Evolutionary conservation across 2,113 vertebrate genomes (phyloP), one percentile per base, ranked within the genome.

Genomic region (Motacilla alba): DNA sequence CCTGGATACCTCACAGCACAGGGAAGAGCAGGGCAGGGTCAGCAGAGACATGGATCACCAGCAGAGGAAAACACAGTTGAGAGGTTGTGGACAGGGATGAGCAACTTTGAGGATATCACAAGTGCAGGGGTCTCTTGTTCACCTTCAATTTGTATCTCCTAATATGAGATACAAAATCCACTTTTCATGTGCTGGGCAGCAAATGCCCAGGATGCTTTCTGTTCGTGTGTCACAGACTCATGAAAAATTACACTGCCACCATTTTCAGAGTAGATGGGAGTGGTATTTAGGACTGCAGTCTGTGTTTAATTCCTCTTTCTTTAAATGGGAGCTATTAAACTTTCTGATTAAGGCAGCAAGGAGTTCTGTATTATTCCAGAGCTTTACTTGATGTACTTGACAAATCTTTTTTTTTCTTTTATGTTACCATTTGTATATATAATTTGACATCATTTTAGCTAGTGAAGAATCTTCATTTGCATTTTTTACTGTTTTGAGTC

Each of bases 281-380:
- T n/a, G 12, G 20, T 64, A 47, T 74, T 82, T 88, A 90, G 63
- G 58, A 31, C 24, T 56, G 31, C 27, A 19, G 19, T 66, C 39
- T 82, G 60, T 47, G 66, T 96, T 83, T 87, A 64, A 64, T 49
- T 85, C 56, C 16, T 37, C 27, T 52, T 84, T 72, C 24, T 95
- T 94, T 82, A 93, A 89, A 89, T 50, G 41, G 28, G 79, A 85
- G 66, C 55, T 62, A 53, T 95, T 87, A 84, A 82, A 87, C 27
- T 68, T 84, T 50, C 62, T 28, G 35, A 86, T 77, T 80, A 55
- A 89, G 44, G 53, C 67, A 79, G 24, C 16, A 76, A 75, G 39
- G 22, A 26, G 59, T 15, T 87, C 33, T 87, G 6, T 79, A 30
- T 68, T 91, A 49, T 90, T 73, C n/a, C n/a, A 94, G 44, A 86